phyloP scores from a whole-genome alignment of 2,113 vertebrate genomes.

The Pycnonotus jocosus region DNA sequence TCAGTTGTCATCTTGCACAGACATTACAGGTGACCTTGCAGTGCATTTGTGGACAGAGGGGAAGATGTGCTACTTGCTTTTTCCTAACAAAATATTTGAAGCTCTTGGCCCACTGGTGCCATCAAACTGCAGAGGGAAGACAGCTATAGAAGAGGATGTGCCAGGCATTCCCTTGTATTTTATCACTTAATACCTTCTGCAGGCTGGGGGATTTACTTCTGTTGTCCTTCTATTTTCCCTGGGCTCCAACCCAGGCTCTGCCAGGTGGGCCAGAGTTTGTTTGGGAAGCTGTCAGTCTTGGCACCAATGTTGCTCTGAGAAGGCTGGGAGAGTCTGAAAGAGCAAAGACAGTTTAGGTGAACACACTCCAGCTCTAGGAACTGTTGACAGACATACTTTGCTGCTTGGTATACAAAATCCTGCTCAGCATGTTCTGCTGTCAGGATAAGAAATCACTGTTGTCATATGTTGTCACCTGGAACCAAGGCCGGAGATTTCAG shows the following conservation, averaged over 20 bases:
- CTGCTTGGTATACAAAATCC: background rate
- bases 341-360: background rate
- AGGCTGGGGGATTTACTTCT: background rate
- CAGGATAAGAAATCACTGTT: constrained; percentile 13
- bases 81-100: background rate
- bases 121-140: background rate
- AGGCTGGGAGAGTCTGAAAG: background rate
- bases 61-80: background rate
- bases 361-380: background rate
- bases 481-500: background rate
- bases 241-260: background rate
- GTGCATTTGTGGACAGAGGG: background rate
- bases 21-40: background rate
- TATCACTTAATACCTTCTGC: background rate
- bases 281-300: background rate
- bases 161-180: background rate
- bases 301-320: background rate
- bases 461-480: constrained; percentile 22
- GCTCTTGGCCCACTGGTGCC: background rate
- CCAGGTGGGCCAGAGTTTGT: background rate
- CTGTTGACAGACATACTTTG: background rate
- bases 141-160: background rate
- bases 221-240: background rate
- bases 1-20: background rate
- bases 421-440: constrained; percentile 4